These are phyloP conservation scores for Mythimna vitellina DNA, from an alignment of 2,888 invertebrate species.

Conservation along the genomic window DNA sequence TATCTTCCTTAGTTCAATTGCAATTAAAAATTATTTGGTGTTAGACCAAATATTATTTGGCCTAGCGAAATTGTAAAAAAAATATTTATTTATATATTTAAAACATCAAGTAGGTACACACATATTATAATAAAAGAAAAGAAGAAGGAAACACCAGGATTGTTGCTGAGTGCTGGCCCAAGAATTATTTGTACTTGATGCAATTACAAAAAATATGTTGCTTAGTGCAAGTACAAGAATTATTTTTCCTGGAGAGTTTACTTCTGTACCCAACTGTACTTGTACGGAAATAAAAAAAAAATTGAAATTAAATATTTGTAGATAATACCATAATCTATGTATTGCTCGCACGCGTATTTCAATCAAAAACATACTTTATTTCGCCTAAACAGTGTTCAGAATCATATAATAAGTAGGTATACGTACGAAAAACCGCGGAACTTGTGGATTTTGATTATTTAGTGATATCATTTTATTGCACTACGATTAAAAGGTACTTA, in stretches of 20 bases:
- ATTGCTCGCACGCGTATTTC: not conserved
- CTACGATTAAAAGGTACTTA: constrained; percentile 17
- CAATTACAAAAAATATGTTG: no score
- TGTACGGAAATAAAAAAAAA: not conserved
- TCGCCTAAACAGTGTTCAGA: not conserved
- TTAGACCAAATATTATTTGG: no score
- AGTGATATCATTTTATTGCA: constrained; percentile 37
- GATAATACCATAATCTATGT: not conserved
- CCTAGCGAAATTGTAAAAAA: no score
- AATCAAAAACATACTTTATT: constrained; percentile 12
- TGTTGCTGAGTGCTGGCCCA: no score
- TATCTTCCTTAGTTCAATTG: no score
- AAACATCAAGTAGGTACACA: no score
- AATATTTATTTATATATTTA: no score
- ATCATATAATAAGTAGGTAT: not conserved
- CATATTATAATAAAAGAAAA: no score
- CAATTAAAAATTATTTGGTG: no score
- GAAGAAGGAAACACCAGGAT: no score
- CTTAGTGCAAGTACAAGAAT: no score
- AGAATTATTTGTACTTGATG: no score
- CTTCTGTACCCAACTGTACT: constrained; percentile 21
- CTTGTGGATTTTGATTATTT: constrained; percentile 7
- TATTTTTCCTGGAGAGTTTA: not conserved
- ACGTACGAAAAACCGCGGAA: not conserved
- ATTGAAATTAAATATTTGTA: constrained; percentile 3